Base-by-base conservation (phyloP, 2,888 invertebrate genomes). In the Synanthedon formicaeformis region DNA sequence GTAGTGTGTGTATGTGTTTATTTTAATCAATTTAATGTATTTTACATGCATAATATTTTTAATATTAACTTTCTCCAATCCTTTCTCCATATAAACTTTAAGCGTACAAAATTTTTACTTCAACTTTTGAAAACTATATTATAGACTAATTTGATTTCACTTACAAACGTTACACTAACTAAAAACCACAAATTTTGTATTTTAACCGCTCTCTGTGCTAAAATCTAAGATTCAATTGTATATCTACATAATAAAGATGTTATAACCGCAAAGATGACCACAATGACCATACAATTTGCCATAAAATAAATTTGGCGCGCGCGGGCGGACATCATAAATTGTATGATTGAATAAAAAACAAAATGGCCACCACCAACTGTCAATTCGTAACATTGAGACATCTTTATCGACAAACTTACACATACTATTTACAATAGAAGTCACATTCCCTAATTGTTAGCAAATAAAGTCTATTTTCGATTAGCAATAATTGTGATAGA, bases 281-380 rank as follows among this genome's bases (percentile, higher is more conserved):
- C 67, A 76, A 76, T 71, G 62, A 69, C 69, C 68, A 62, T 68
- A 64, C 71, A 76, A 77, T 12, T 54, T 54, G 52, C 40, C 40
- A 52, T 54, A 41, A 40, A 51, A 51, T 53, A 53, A 56, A 54
- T 52, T 45, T 45, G 45, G 45, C 45, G 51, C 53, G 56, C 51
- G 48, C 18, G 73, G 78, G 78, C 73, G 81, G 76, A 75, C 72
- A 64, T 66, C 66, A 62, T 72, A 73, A 71, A 71, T 72, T 34
- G 67, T 64, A 60, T 64, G 65, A 61, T 64, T 63, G 63, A 49
- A 34, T 34, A 34, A 63, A 72, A 70, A 73, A 71, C 71, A 77
- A 78, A 71, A 74, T 75, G 65, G 61, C 64, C 57, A 75, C 73
- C 73, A 72, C 65, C 84, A 85, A 83, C 84, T 86, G 85, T 83